A percentile compares a stretch with the other conserved stretches of the same genome.
Evolutionary conservation across 2,113 vertebrate genomes (phyloP).

Genomic region (Piprites chloris): DNA sequence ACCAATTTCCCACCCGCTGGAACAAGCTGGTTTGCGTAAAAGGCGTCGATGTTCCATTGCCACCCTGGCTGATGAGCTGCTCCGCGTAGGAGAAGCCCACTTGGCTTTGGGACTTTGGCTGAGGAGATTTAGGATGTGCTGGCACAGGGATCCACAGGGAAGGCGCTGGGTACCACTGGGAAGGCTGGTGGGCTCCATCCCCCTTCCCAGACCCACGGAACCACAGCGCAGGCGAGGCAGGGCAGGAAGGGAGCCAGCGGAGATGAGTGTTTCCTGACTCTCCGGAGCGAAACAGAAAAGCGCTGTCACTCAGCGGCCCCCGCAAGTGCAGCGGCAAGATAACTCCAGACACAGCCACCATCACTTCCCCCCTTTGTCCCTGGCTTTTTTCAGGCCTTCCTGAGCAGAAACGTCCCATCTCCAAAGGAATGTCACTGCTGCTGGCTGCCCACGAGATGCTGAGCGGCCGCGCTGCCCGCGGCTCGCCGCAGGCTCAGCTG

Average conservation of each 20-base stretch:
- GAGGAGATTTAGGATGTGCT: neutral
- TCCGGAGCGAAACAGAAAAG: neutral
- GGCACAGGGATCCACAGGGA: neutral
- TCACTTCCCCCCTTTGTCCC: slow-evolving; percentile 74
- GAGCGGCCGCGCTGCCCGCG: neutral
- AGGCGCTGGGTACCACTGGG: rapidly evolving
- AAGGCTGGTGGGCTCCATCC: neutral
- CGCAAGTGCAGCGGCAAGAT: slow-evolving; percentile 54
- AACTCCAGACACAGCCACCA: slow-evolving; percentile 49
- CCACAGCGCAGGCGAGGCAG: neutral
- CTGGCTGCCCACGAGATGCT: neutral
- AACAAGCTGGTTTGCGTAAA: neutral
- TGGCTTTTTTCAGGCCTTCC: slow-evolving; percentile 69
- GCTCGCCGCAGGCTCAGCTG: neutral
- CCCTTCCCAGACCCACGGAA: neutral
- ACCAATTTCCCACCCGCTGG: neutral
- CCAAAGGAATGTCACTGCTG: slow-evolving; percentile 44
- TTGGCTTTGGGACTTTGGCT: rapidly evolving
- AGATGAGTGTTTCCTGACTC: slow-evolving; percentile 67
- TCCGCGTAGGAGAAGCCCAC: rapidly evolving
- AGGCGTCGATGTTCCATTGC: rapidly evolving
- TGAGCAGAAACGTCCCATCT: slow-evolving; percentile 54
- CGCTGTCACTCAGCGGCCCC: slow-evolving; percentile 45
- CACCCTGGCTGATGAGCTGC: neutral
- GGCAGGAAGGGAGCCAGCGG: slow-evolving; percentile 57